Base-by-base conservation (phyloP, 2,113 vertebrate genomes). In the Narcine bancroftii region DNA sequence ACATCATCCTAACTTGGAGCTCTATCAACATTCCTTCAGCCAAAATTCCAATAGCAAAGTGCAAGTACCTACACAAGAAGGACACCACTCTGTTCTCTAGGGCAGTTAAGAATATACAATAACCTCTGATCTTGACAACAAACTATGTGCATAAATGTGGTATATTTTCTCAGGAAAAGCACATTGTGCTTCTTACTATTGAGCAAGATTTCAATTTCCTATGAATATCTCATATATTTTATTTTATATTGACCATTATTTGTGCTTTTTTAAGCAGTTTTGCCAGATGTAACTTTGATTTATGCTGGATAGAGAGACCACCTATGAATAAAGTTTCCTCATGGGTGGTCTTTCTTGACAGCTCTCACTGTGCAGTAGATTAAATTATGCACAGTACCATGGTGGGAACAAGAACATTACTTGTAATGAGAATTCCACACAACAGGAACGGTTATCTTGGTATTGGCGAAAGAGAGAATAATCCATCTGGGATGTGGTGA, bases 321-420 rank as follows among this genome's bases (percentile, higher is more conserved):
- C 81, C 81, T 87, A 87, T 87, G 81, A 87, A 87, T 60, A 87
- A 56, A 87, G 50, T 19, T 6, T 53, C 33, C 81, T 60, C 53
- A 56, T 87, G 81, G 81, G 81, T 87, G 81, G 81, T 87, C 81
- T 6, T 26, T 29, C 81, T 60, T 60, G 81, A 87, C 81, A 87
- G 81, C 33, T 60, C 81, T 87, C 6, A 87, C 53, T 87, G 53
- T 19, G 56, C 53, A 87, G 81, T 60, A 33, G 33, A 60, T 63
- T 87, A 87, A 19, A 87, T 87, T 60, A 33, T 66, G 47, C 63
- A 24, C 60, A 89, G 29, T 69, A 89, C 63, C 87, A 66, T 89
- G 87, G 63, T 87, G 81, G 33, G 53, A 87, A 39, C 81, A 87
- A 15, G 53, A 66, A 66, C 63, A 26, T 66, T 69, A n/a, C 63